Percentiles rank a stretch among this genome's conserved stretches.
phyloP scores from a whole-genome alignment of 2,888 invertebrate species.

The Brachyopa scutellaris region DNA sequence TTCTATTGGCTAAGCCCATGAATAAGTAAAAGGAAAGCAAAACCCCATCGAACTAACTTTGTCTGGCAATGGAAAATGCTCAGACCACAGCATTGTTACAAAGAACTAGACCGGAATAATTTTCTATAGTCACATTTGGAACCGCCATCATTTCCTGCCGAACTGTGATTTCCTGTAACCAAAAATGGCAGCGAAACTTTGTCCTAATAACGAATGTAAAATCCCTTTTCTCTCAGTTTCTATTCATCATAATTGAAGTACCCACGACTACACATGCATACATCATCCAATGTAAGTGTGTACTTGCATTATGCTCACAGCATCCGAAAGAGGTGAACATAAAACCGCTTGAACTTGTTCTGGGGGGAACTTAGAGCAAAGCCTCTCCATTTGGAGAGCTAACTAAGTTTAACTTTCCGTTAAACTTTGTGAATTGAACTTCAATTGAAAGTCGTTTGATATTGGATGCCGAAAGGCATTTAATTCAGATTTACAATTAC shows the following conservation, averaged over 20 bases:
- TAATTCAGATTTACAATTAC: no score
- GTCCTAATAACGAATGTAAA: no score
- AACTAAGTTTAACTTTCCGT: not conserved
- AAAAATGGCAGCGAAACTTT: no score
- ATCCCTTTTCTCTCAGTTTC: no score
- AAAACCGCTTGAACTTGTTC: not conserved
- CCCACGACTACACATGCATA: no score
- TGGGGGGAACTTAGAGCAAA: not conserved
- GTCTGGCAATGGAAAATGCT: not conserved
- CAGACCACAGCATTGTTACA: no score
- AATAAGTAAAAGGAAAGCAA: not conserved
- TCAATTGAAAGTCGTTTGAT: not conserved
- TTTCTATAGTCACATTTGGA: slow-evolving; percentile 27
- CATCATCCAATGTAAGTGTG: no score
- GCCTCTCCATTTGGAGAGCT: not conserved
- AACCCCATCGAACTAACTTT: not conserved
- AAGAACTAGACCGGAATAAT: slow-evolving; percentile 39
- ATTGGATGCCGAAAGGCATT: no score
- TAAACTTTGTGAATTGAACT: slow-evolving; percentile 3
- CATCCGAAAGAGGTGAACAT: not conserved
- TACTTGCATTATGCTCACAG: not conserved
- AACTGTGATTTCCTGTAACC: slow-evolving; percentile 27
- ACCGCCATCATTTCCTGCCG: slow-evolving; percentile 45
- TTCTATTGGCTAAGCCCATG: no score
- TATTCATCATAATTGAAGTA: no score